Conservation (phyloP, 2,113 vertebrate genomes). For the Serilophus lunatus region DNA sequence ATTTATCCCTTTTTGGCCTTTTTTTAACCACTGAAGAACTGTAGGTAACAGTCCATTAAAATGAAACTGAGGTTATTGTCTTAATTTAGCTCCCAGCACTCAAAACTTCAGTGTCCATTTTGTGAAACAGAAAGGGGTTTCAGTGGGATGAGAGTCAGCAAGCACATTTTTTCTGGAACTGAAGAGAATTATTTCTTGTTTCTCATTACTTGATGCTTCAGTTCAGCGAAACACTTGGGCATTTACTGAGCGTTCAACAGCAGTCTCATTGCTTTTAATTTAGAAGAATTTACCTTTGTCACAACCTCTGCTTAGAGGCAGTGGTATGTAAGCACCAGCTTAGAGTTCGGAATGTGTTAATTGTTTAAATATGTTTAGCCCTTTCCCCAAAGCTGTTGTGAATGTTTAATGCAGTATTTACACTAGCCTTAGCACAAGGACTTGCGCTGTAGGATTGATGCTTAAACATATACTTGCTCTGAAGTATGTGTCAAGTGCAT, state of each 20-base stretch:
- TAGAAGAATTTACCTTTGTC: slow-evolving; percentile 56
- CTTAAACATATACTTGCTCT: slow-evolving; percentile 9
- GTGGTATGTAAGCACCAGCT: not conserved
- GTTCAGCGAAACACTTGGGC: not conserved
- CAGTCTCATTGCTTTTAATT: slow-evolving; percentile 45
- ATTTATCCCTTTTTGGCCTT: not conserved
- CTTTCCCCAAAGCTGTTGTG: slow-evolving; percentile 55
- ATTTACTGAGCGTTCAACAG: not conserved
- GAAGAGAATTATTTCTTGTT: slow-evolving; percentile 20
- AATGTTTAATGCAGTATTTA: slow-evolving; percentile 58
- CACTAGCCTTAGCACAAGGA: slow-evolving; percentile 34
- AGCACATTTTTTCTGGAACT: not conserved
- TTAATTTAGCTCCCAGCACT: not conserved
- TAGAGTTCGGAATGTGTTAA: slow-evolving; percentile 48
- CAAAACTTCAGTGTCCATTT: not conserved
- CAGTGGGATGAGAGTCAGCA: not conserved
- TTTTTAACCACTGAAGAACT: not conserved
- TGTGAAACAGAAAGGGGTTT: not conserved
- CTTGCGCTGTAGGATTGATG: not conserved
- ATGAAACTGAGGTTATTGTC: not conserved
- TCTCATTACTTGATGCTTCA: slow-evolving; percentile 25
- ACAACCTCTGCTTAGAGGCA: slow-evolving; percentile 30
- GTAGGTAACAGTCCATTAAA: not conserved
- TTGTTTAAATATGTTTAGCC: slow-evolving; percentile 55
- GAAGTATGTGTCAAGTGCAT: not conserved